A percentile compares a stretch with the other conserved stretches of the same genome.
These are phyloP conservation scores for Mamestra configurata DNA, from an alignment of 1,140 invertebrate genomes.

Conservation along the genomic window DNA sequence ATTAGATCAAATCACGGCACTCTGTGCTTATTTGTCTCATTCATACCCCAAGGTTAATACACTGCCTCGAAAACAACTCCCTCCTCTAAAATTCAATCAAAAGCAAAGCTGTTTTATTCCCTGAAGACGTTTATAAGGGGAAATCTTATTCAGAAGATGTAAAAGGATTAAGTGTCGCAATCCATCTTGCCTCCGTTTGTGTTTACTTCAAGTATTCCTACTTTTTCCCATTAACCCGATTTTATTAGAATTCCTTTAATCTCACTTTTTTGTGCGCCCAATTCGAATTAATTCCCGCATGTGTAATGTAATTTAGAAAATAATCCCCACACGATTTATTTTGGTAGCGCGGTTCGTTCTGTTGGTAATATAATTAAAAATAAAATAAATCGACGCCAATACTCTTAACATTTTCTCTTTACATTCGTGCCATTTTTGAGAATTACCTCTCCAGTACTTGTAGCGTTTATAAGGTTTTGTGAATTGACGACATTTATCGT, in stretches of 20 bases:
- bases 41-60: neutral
- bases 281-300: conserved; percentile 19
- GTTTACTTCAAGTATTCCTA: conserved; percentile 38
- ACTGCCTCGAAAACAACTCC: neutral
- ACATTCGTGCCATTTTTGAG: neutral
- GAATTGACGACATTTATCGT: neutral
- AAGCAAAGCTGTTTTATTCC: conserved; percentile 57
- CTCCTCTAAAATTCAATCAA: conserved; percentile 58
- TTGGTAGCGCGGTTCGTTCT: neutral
- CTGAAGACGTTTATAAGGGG: conserved; percentile 52
- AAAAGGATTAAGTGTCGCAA: conserved; percentile 55
- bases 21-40: neutral
- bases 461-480: too few relatives aligned
- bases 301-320: conserved; percentile 28
- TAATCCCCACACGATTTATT: conserved; percentile 1
- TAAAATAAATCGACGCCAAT: neutral
- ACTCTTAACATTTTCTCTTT: neutral
- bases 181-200: conserved; percentile 30
- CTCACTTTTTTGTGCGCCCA: neutral
- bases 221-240: conserved; percentile 31
- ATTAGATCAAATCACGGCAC: too few relatives aligned
- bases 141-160: conserved; percentile 59
- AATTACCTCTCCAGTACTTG: neutral
- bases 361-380: neutral
- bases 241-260: conserved; percentile 32